Evolutionary conservation across 1,140 invertebrate species (phyloP), one percentile per base, ranked within the genome.

Genomic region (Cherax destructor): DNA sequence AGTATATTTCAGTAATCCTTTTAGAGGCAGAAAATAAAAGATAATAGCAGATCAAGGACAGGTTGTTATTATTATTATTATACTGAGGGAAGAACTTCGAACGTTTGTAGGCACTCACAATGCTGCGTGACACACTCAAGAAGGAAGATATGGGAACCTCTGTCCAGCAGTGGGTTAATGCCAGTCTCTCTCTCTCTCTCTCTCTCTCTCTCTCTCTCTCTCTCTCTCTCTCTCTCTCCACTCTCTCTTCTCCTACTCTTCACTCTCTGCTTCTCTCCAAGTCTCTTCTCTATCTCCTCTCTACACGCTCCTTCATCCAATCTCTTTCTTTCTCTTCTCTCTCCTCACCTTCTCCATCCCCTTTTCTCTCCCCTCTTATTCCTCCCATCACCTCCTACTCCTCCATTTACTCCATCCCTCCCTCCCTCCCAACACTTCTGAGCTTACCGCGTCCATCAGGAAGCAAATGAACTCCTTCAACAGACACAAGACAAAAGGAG

Each of bases 381-480:
- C 18, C 9, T 30, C 69, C 1, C 69, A 24, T 72, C 21, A 1
- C 69, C 24, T 69, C 65, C 18, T 21, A 16, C 76, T 41, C 77
- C 21, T 24, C 30, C 77, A 7, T n/a, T 72, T n/a, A 69, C 59
- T 84, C 59, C 41, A 18, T 16, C 59, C 41, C 65, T 4, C 59
- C 56, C 59, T 69, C 65, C 56, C 83, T 84, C 47, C 69, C n/a
- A 24, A 30, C 69, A 6, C 61, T 18, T 11, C 24, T 6, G n/a
- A 84, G 47, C 41, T 49, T 50, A 18, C 49, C 69, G 72, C 65
- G 76, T 89, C 76, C 87, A 89, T 89, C 87, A 89, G 87, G 65
- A 89, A 72, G 69, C 87, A 89, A 89, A 89, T 89, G 87, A 81
- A 83, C 87, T 89, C 65, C 49, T n/a, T 83, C 61, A 76, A 89